phyloP scores from a whole-genome alignment of 2,113 vertebrate genomes.

The Tychaedon coryphoeus region DNA sequence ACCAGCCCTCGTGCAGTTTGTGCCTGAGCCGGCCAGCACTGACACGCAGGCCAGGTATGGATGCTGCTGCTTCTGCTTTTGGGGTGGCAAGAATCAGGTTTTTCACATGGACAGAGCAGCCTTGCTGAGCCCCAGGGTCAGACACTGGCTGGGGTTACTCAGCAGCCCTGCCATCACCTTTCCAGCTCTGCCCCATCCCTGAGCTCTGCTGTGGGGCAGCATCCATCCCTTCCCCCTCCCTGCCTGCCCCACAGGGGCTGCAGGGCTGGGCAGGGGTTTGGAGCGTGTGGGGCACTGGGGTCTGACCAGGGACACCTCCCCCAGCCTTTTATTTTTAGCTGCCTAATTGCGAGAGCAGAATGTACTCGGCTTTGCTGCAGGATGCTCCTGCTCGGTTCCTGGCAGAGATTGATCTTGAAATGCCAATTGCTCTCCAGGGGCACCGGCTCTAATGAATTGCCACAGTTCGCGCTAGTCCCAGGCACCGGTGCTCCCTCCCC shows the following conservation, averaged over 20 bases:
- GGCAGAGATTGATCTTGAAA: slow-evolving; percentile 67
- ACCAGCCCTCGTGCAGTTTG: neutral
- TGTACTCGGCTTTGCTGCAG: slow-evolving; percentile 43
- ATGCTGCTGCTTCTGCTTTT: neutral
- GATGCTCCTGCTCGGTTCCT: slow-evolving; percentile 40
- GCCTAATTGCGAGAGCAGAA: slow-evolving; percentile 49
- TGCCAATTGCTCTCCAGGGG: slow-evolving; percentile 66
- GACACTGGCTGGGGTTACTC: neutral
- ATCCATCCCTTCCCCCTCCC: neutral
- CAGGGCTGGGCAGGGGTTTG: fast-evolving
- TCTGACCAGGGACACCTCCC: neutral
- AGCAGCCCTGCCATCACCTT: neutral
- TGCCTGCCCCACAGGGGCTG: neutral
- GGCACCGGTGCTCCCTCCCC: neutral
- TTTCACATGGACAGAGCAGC: neutral
- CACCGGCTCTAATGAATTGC: slow-evolving; percentile 30
- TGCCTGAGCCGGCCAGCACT: fast-evolving
- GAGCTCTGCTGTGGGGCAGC: fast-evolving
- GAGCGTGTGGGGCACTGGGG: fast-evolving
- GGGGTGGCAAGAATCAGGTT: neutral
- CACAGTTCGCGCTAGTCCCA: neutral
- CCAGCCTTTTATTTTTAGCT: slow-evolving; percentile 54
- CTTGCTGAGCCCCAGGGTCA: neutral
- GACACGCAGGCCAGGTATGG: fast-evolving
- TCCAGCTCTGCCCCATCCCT: neutral